These are phyloP conservation scores for Therioaphis trifolii DNA, from an alignment of 2,888 invertebrate genomes.

Conservation along the genomic window DNA sequence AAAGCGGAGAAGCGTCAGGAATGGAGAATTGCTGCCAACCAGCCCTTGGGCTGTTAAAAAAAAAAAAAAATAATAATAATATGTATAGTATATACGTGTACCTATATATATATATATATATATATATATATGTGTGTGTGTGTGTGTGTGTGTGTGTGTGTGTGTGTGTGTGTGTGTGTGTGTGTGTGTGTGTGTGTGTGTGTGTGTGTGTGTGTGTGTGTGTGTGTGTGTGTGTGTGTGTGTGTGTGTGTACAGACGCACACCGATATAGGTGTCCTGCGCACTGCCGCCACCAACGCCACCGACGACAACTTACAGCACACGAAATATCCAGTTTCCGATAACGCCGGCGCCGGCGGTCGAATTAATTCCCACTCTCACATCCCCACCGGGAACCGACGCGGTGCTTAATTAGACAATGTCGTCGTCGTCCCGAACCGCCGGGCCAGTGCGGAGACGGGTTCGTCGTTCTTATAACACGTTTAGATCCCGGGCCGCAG, in stretches of 20 bases:
- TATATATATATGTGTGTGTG: too few relatives aligned
- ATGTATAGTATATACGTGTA: too few relatives aligned
- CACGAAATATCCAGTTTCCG: slow-evolving; percentile 54
- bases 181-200: neutral
- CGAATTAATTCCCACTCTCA: slow-evolving; percentile 46
- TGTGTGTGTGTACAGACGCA: neutral
- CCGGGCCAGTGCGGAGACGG: slow-evolving; percentile 15
- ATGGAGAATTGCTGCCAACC: too few relatives aligned
- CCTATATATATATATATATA: too few relatives aligned
- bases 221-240: neutral
- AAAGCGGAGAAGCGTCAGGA: too few relatives aligned
- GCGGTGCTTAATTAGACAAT: slow-evolving; percentile 45
- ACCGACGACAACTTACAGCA: slow-evolving; percentile 26
- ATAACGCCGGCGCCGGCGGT: slow-evolving; percentile 58
- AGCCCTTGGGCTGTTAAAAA: too few relatives aligned
- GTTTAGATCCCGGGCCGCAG: slow-evolving; percentile 31
- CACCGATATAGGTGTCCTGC: neutral
- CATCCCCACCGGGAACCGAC: neutral
- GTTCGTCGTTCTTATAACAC: slow-evolving; percentile 49
- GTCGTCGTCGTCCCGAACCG: neutral
- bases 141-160: neutral
- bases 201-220: neutral
- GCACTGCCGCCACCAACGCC: neutral
- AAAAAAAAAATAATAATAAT: too few relatives aligned
- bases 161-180: neutral